A percentile compares a stretch with the other conserved stretches of the same genome.
Evolutionary conservation across 2,797 vertebrate species (phyloP).

Genomic region (Tokudaia muenninki): DNA sequence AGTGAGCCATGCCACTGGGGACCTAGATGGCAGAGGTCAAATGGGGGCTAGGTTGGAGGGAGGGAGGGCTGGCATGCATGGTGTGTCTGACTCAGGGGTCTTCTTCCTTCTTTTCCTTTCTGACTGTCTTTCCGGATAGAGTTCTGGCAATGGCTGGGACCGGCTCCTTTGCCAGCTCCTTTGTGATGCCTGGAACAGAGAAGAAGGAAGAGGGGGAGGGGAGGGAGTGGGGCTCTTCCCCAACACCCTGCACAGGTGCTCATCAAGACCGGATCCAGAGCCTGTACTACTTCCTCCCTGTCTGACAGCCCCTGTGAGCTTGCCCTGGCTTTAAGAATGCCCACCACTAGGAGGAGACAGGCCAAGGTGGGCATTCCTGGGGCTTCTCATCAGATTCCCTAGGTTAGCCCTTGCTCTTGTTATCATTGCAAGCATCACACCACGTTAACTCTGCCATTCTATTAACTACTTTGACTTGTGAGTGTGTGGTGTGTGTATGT

Average conservation of each 20-base stretch:
- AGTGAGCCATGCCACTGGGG: neutral
- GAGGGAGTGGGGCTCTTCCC: neutral
- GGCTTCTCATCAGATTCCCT: neutral
- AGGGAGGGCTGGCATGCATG: neutral
- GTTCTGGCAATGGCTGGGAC: neutral
- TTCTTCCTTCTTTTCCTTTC: neutral
- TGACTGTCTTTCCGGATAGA: slow-evolving; percentile 21
- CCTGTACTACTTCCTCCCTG: neutral
- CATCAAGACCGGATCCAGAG: neutral
- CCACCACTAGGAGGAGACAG: neutral
- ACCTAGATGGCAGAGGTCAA: neutral
- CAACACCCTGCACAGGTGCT: neutral
- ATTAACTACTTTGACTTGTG: slow-evolving; percentile 31
- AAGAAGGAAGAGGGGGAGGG: neutral
- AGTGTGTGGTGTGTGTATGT: neutral
- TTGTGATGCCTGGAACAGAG: neutral
- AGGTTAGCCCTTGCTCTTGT: neutral
- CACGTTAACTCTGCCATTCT: slow-evolving; percentile 30
- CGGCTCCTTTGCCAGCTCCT: neutral
- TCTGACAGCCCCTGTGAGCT: neutral
- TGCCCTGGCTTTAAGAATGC: neutral
- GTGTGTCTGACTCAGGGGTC: neutral
- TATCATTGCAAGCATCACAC: neutral
- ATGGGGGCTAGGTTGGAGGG: neutral
- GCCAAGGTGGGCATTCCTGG: neutral